phyloP scores from a whole-genome alignment of 2,888 invertebrate genomes.

The Megastigmus dorsalis region DNA sequence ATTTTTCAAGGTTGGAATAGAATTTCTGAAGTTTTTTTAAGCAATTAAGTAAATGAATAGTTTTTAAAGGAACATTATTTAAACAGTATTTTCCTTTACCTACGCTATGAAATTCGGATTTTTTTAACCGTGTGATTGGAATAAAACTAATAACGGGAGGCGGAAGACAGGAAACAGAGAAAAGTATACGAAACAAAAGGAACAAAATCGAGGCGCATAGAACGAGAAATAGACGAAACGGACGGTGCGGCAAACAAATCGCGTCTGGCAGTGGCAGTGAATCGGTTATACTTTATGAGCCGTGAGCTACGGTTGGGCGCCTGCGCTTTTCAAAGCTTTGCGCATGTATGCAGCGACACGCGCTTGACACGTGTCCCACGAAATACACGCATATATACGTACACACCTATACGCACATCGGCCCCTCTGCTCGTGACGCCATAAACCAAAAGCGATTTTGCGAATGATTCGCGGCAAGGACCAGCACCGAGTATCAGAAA shows the following conservation, averaged over 20 bases:
- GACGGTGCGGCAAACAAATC: slow-evolving; percentile 19
- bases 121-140: no score
- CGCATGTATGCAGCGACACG: not conserved
- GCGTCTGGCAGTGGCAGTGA: slow-evolving; percentile 37
- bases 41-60: no score
- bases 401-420: no score
- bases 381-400: not conserved
- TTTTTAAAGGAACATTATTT: no score
- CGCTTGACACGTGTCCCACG: slow-evolving; percentile 30
- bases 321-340: slow-evolving; percentile 1
- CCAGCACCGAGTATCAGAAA: not conserved
- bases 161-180: no score
- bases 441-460: not conserved
- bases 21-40: no score
- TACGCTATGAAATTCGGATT: no score
- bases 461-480: no score
- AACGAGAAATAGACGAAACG: not conserved
- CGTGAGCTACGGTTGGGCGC: no score
- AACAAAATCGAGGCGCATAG: not conserved
- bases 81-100: no score
- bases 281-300: slow-evolving; percentile 43
- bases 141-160: not conserved
- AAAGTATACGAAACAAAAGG: not conserved
- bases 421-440: not conserved
- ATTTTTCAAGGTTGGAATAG: no score